These are phyloP conservation scores for Tetragonisca angustula DNA, from an alignment of 2,888 invertebrate species.

Conservation along the genomic window DNA sequence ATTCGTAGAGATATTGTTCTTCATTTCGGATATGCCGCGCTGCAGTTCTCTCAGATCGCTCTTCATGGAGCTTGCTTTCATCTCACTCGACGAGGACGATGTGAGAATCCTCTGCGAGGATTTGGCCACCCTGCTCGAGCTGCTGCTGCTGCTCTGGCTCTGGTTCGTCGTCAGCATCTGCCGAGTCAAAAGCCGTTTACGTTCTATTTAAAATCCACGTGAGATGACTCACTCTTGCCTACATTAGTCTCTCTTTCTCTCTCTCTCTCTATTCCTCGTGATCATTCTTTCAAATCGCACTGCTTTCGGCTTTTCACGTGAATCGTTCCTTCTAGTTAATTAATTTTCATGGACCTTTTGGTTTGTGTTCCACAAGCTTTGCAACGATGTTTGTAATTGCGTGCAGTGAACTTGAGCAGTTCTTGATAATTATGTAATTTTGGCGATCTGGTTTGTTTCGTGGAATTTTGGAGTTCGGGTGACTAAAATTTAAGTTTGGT, in stretches of 20 bases:
- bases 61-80: constrained; percentile 93
- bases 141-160: constrained; percentile 86
- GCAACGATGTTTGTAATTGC: background rate
- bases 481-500: no score
- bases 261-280: constrained; percentile 4
- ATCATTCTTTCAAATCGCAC: background rate
- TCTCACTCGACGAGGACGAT: constrained; percentile 86
- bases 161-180: constrained; percentile 83
- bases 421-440: no score
- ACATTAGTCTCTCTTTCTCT: constrained; percentile 27
- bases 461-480: no score
- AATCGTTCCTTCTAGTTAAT: background rate
- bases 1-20: constrained; percentile 87
- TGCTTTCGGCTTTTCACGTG: constrained; percentile 14
- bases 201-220: constrained; percentile 78
- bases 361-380: background rate
- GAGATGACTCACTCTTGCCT: constrained; percentile 62
- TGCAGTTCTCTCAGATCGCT: constrained; percentile 92
- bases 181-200: constrained; percentile 73
- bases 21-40: constrained; percentile 94
- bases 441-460: no score
- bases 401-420: no score
- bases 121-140: constrained; percentile 85
- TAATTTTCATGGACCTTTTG: constrained; percentile 10
- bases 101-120: constrained; percentile 86